Conservation (phyloP, 2,888 invertebrate species). For the Pharmacophagus antenor region DNA sequence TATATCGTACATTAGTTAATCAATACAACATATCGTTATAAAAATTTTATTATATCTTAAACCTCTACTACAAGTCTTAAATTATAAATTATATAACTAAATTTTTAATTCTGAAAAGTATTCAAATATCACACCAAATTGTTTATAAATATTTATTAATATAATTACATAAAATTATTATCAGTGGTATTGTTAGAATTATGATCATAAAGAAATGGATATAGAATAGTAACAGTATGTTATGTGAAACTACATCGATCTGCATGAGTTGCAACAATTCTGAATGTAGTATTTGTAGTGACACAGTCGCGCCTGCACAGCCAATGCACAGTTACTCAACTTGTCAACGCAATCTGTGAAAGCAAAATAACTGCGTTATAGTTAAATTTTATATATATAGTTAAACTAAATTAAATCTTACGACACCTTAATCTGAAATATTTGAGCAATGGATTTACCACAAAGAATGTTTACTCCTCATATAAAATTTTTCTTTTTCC, state of each 20-base stretch:
- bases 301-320: slow-evolving; percentile 92
- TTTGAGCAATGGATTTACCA: too few relatives aligned
- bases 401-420: too few relatives aligned
- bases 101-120: slow-evolving; percentile 38
- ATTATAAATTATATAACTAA: slow-evolving; percentile 23
- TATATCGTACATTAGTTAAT: slow-evolving; percentile 33
- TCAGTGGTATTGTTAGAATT: slow-evolving; percentile 8
- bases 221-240: background rate
- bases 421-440: too few relatives aligned
- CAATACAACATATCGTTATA: slow-evolving; percentile 15
- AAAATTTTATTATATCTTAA: background rate
- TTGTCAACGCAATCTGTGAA: slow-evolving; percentile 84
- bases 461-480: too few relatives aligned
- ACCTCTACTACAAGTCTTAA: background rate
- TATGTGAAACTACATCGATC: slow-evolving; percentile 25
- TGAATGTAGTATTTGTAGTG: slow-evolving; percentile 91
- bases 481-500: too few relatives aligned
- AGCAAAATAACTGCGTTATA: slow-evolving; percentile 25
- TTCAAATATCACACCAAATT: slow-evolving; percentile 68
- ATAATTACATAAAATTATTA: slow-evolving; percentile 8
- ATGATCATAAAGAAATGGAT: background rate
- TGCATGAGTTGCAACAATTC: slow-evolving; percentile 90
- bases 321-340: slow-evolving; percentile 88
- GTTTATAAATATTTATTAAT: slow-evolving; percentile 29
- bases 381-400: too few relatives aligned